These are phyloP conservation scores for Hydrolagus affinis DNA, from an alignment of 2,113 vertebrate genomes.

Conservation along the genomic window DNA sequence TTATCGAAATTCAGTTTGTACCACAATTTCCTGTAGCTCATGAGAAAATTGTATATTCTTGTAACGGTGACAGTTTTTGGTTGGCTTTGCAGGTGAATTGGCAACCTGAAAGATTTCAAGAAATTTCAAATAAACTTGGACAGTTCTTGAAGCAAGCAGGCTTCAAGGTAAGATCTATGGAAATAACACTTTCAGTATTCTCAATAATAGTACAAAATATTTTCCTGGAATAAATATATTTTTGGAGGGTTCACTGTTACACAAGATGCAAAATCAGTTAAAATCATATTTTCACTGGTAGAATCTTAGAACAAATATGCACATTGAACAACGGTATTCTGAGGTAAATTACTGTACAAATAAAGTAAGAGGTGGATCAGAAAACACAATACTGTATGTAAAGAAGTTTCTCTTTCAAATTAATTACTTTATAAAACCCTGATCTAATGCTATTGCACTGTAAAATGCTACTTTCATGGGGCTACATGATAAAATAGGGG, in stretches of 20 bases:
- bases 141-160: constrained; percentile 96
- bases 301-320: too few relatives aligned
- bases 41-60: constrained; percentile 23
- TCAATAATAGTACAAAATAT: neutral
- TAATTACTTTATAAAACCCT: neutral
- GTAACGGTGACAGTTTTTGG: constrained; percentile 23
- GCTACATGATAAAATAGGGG: neutral
- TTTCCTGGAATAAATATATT: neutral
- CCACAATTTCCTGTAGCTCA: constrained; percentile 28
- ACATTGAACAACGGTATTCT: too few relatives aligned
- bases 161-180: constrained; percentile 73
- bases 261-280: too few relatives aligned
- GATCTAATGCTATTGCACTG: neutral
- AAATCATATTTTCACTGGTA: too few relatives aligned
- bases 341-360: too few relatives aligned
- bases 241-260: too few relatives aligned
- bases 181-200: neutral
- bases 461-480: neutral
- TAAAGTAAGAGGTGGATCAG: too few relatives aligned
- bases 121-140: constrained; percentile 80
- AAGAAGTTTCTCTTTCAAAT: too few relatives aligned
- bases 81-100: constrained; percentile 69
- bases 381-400: too few relatives aligned
- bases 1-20: constrained; percentile 24
- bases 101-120: constrained; percentile 89